Conservation (phyloP, 92 coral and sea anemone species). For the Muricea muricata region DNA sequence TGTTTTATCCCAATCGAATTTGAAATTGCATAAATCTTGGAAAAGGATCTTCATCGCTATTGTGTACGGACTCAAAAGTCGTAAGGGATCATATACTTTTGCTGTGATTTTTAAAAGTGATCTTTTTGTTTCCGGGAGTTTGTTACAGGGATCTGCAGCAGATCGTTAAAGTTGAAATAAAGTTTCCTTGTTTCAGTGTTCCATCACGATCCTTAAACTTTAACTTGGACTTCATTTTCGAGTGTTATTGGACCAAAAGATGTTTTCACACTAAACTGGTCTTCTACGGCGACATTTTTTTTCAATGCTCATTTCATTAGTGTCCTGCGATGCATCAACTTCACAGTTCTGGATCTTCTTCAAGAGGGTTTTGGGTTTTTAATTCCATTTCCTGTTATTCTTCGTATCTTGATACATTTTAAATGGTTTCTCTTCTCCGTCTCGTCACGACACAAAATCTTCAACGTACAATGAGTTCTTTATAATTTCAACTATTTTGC, state of each 20-base stretch:
- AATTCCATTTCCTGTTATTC: slow-evolving; percentile 46
- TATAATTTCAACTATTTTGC: slow-evolving; percentile 32
- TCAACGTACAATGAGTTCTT: slow-evolving; percentile 50
- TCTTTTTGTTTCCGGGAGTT: slow-evolving; percentile 31
- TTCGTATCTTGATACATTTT: slow-evolving; percentile 27
- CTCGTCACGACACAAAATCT: slow-evolving; percentile 55
- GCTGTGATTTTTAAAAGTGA: slow-evolving; percentile 55
- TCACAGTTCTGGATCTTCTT: slow-evolving; percentile 15
- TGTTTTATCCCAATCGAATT: slow-evolving; percentile 39
- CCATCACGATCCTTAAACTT: slow-evolving; percentile 59
- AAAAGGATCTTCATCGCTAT: slow-evolving; percentile 48
- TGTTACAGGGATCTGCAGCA: not conserved
- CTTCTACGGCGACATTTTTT: not conserved
- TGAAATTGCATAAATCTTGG: slow-evolving; percentile 32
- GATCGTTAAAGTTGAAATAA: slow-evolving; percentile 23
- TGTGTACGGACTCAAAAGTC: slow-evolving; percentile 61
- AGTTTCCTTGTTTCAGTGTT: slow-evolving; percentile 49
- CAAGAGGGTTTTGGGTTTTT: slow-evolving; percentile 19
- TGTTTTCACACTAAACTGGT: not conserved
- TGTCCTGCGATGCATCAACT: not conserved
- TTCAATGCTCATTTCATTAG: not conserved
- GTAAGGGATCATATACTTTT: slow-evolving; percentile 61
- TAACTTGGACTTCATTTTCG: slow-evolving; percentile 33
- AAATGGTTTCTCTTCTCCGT: slow-evolving; percentile 40
- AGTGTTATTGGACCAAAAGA: not conserved